Conservation (phyloP, 2,888 invertebrate species). For the Rotaria magnacalcarata region DNA sequence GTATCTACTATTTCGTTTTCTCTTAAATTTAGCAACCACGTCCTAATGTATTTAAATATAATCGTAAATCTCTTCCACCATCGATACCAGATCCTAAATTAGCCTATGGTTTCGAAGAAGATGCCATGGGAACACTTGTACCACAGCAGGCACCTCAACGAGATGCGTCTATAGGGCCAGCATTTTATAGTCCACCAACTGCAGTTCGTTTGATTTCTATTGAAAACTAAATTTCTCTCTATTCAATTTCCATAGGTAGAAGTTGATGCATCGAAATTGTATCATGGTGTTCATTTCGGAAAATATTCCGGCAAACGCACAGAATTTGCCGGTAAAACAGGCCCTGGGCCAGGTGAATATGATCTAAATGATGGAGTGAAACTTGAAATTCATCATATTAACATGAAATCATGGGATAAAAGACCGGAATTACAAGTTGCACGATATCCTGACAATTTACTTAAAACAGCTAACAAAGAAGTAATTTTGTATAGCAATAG, state of each 20-base stretch:
- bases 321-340: slow-evolving; percentile 52
- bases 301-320: slow-evolving; percentile 53
- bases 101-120: slow-evolving; percentile 59
- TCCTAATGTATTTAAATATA: slow-evolving; percentile 49
- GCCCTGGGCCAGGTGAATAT: slow-evolving; percentile 58
- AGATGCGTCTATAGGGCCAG: slow-evolving; percentile 57
- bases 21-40: not conserved
- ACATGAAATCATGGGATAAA: slow-evolving; percentile 42
- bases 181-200: slow-evolving; percentile 53
- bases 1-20: not conserved
- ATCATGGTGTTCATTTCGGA: slow-evolving; percentile 57
- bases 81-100: slow-evolving; percentile 58
- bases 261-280: slow-evolving; percentile 50
- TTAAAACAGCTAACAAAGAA: slow-evolving; percentile 55
- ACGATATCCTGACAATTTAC: slow-evolving; percentile 55
- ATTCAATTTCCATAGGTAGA: not conserved
- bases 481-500: slow-evolving; percentile 48
- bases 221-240: not conserved
- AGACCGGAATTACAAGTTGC: slow-evolving; percentile 55
- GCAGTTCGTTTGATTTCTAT: not conserved
- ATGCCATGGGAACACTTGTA: slow-evolving; percentile 56
- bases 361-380: slow-evolving; percentile 52
- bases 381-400: slow-evolving; percentile 50
- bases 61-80: slow-evolving; percentile 50
- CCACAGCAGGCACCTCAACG: slow-evolving; percentile 56